Evolutionary conservation across 2,113 vertebrate genomes (phyloP), one percentile per base, ranked within the genome.

Genomic region (Alaudala cheleensis): DNA sequence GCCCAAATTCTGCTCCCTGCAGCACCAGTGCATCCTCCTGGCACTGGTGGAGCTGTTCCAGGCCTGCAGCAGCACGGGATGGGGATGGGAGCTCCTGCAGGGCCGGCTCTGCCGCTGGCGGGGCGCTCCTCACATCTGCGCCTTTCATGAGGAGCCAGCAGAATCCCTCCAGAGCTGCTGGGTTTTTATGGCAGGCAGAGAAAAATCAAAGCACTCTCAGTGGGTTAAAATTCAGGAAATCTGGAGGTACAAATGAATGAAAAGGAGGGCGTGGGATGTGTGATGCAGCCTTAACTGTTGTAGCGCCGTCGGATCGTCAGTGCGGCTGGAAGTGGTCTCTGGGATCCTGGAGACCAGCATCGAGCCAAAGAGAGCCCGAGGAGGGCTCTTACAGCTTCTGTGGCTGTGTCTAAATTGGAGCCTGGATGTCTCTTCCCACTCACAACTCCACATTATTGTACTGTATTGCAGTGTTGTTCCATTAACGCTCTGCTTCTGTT

Each of bases 91-190:
- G 53, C 17, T 88, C 81, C 81, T 6, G 5, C 11, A 12, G 85
- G 86, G 73, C 54, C 0, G 0, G 24, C 39, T 58, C 85, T 87
- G 88, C 70, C 0, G 3, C 79, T 76, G 23, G 4, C 0, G 1
- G 82, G 91, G 29, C 47, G 40, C 86, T 64, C 93, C 78, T 64
- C 37, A 88, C 88, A 76, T 84, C 91, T 72, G 82, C 0, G 7
- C 62, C 62, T 95, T 95, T 95, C 26, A 37, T 82, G 74, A 26
- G 3, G n/a, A 95, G 86, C 66, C 93, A 79, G 88, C 74, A 80
- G 71, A 76, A 77, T 69, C 82, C 66, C 88, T 61, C 62, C 50
- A 65, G 71, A 86, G 80, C 50, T 0, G 0, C 53, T 49, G 89
- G 54, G 66, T 1, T 82, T 93, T 92, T 74, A 58, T 12, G 50